Evolutionary conservation across 2,113 vertebrate species (phyloP).

Genomic region (Tragelaphus strepsiceros): DNA sequence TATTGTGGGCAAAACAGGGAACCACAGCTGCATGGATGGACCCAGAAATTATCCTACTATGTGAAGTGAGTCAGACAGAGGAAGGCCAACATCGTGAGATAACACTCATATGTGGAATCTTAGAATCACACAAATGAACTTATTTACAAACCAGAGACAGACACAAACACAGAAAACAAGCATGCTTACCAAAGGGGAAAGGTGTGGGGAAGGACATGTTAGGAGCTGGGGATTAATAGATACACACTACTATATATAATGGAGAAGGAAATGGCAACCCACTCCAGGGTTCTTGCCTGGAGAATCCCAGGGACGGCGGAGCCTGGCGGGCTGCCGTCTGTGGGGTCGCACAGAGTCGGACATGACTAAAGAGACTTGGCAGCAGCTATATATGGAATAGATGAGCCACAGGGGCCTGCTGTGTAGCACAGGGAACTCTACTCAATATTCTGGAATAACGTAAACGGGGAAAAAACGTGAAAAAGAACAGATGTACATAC

Average conservation of each 20-base stretch:
- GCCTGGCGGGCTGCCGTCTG: too few species aligned
- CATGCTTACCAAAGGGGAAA: background rate
- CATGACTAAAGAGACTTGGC: too few species aligned
- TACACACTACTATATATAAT: accelerated
- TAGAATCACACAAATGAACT: background rate
- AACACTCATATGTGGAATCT: background rate
- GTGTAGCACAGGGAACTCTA: accelerated
- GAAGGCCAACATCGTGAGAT: background rate
- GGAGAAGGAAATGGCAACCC: too few species aligned
- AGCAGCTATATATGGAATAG: too few species aligned
- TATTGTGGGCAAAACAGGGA: background rate
- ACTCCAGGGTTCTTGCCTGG: too few species aligned
- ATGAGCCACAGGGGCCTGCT: background rate
- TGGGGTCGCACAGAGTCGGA: too few species aligned
- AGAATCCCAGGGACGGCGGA: too few species aligned
- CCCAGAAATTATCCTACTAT: background rate
- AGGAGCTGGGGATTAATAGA: background rate
- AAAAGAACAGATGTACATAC: accelerated
- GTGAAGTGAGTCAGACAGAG: background rate
- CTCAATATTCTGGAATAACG: background rate
- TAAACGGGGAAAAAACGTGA: background rate
- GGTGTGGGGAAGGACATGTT: accelerated
- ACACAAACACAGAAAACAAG: background rate
- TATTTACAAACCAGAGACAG: background rate
- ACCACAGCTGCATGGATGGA: background rate